Evolutionary conservation across 2,797 vertebrate genomes (phyloP), one percentile per base, ranked within the genome.

Genomic region (Chloroceryle inda): DNA sequence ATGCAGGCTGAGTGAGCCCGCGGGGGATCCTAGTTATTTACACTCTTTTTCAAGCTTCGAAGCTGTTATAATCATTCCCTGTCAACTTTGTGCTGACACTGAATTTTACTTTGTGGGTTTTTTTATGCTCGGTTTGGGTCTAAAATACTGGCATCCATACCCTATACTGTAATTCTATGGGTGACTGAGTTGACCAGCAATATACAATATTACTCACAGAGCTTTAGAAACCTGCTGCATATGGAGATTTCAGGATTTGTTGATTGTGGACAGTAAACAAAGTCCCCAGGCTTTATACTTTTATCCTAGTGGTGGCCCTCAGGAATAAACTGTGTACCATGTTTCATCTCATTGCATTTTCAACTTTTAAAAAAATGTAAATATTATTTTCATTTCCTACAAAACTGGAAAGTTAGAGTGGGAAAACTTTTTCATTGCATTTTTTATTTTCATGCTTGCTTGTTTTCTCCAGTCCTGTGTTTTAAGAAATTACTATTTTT

Each of bases 21-120:
- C 98, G 96, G 98, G 99, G 99, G 99, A 99, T 98, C 98, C 99
- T 98, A 98, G 98, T 99, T 99, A 99, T 99, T 99, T 99, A 98
- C 98, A 98, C 98, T 98, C 98, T 99, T 99, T 98, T 98, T 98
- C 98, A 98, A 98, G 98, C 99, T 98, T 98, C 97, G 98, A 98
- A 98, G 98, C 98, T 98, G 98, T 98, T 98, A 98, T 98, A 98
- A 98, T 98, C 98, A 98, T 98, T 98, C 94, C 97, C 98, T 99
- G 99, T 99, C 99, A 99, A 99, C 98, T 99, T 98, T 98, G 98
- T 98, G 98, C 98, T 98, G 98, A 98, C 98, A 98, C 97, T 93
- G 97, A 97, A 98, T 98, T 98, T 98, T 98, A 98, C 98, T 98
- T 98, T 98, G 98, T 98, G 98, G 38, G 3, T 40, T 97, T 97